A percentile compares a stretch with the other conserved stretches of the same genome.
Conservation (phyloP, 2,888 invertebrate genomes). For the Sympetrum striolatum region DNA sequence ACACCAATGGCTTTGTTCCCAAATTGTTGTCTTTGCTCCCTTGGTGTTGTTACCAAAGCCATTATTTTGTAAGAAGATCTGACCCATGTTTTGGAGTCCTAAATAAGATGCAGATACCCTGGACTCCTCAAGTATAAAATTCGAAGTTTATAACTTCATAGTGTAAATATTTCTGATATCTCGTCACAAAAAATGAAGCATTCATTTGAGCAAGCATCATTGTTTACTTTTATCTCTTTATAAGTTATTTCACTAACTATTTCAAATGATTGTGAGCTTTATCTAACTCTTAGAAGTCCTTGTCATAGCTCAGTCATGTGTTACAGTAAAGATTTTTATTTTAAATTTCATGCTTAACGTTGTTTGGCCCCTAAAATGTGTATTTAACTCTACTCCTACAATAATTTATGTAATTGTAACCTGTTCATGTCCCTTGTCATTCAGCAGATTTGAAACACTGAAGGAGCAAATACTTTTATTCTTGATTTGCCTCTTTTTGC, state of each 20-base stretch:
- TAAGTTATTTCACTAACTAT: constrained; percentile 34
- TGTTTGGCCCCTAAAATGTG: constrained; percentile 1
- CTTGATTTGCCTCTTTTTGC: background rate
- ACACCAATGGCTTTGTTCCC: constrained; percentile 40
- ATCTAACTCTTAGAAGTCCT: constrained; percentile 31
- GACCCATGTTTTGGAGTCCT: constrained; percentile 41
- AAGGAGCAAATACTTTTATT: background rate
- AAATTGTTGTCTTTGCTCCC: constrained; percentile 40
- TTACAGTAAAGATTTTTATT: constrained; percentile 5
- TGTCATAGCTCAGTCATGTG: constrained; percentile 32
- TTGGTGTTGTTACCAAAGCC: constrained; percentile 42
- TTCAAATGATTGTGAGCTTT: constrained; percentile 37
- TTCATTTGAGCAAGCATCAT: constrained; percentile 43
- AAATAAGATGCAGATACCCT: constrained; percentile 33
- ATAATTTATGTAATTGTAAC: background rate
- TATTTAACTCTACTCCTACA: background rate
- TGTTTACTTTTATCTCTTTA: constrained; percentile 36
- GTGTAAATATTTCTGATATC: constrained; percentile 44
- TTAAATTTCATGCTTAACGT: constrained; percentile 12
- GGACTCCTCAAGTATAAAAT: constrained; percentile 38
- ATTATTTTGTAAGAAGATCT: constrained; percentile 43
- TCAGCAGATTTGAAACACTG: background rate
- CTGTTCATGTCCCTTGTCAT: background rate
- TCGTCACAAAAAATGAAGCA: constrained; percentile 41
- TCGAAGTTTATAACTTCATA: constrained; percentile 44